Conservation (phyloP, 2,797 vertebrate genomes). For the Dermochelys coriacea region DNA sequence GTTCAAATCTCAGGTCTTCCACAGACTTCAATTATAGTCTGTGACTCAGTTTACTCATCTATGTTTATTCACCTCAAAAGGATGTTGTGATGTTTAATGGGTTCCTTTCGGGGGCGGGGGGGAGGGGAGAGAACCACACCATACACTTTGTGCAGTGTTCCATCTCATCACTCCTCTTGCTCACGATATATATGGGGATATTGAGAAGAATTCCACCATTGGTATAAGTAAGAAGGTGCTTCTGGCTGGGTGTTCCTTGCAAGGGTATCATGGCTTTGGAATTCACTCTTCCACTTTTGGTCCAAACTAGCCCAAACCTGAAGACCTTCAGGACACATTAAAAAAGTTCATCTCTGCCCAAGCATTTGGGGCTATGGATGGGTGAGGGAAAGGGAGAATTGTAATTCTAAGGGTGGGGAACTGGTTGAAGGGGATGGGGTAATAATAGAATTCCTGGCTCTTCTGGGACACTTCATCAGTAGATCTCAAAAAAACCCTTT, state of each 20-base stretch:
- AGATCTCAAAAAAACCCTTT: background rate
- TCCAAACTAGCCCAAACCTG: background rate
- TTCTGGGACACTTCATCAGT: background rate
- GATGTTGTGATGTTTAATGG: conserved; percentile 43
- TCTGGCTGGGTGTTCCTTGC: background rate
- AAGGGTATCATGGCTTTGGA: background rate
- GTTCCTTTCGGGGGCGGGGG: conserved; percentile 28
- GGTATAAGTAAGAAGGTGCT: conserved; percentile 30
- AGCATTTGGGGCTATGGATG: background rate
- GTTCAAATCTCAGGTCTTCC: background rate
- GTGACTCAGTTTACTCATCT: background rate
- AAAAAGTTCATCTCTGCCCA: background rate
- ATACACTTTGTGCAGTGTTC: conserved; percentile 45
- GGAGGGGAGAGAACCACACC: too few relatives aligned
- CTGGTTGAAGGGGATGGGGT: background rate
- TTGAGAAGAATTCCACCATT: background rate
- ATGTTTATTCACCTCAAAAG: background rate
- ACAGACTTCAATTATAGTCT: background rate
- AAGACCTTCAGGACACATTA: background rate
- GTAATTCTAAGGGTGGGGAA: background rate
- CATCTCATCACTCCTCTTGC: background rate
- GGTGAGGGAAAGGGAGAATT: background rate
- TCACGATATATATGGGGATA: background rate
- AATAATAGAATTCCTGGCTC: background rate
- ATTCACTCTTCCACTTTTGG: background rate